Conservation (phyloP, 2,797 vertebrate genomes). For the Limosa lapponica region DNA sequence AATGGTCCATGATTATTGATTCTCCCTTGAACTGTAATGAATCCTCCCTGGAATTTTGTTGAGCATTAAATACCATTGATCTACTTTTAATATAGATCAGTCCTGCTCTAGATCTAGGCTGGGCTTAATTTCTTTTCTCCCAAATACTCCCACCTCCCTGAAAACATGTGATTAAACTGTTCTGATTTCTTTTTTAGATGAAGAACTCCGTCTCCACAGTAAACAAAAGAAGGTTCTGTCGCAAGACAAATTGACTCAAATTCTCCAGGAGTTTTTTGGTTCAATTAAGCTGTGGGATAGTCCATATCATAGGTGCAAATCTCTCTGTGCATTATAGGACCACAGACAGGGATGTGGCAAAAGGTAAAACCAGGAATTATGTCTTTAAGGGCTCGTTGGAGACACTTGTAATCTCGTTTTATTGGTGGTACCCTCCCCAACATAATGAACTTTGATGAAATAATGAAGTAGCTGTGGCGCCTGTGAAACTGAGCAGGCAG, state of each 20-base stretch:
- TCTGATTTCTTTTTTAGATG: constrained; percentile 58
- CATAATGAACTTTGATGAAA: constrained; percentile 82
- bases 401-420: constrained; percentile 81
- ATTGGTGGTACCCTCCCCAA: constrained; percentile 76
- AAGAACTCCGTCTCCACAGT: constrained; percentile 51
- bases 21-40: neutral
- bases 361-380: constrained; percentile 70
- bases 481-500: constrained; percentile 74
- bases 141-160: constrained; percentile 6
- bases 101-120: constrained; percentile 10
- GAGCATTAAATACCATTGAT: neutral
- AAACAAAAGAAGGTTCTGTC: constrained; percentile 55
- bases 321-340: constrained; percentile 57
- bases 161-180: constrained; percentile 50
- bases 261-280: constrained; percentile 50
- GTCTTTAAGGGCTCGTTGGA: constrained; percentile 75
- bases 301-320: constrained; percentile 70
- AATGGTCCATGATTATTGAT: neutral
- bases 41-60: neutral
- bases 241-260: constrained; percentile 68
- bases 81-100: constrained; percentile 13
- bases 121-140: constrained; percentile 15
- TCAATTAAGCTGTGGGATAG: constrained; percentile 64
- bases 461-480: constrained; percentile 77
- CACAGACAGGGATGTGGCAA: constrained; percentile 73